Percentiles rank a stretch among this genome's conserved stretches.
These are phyloP conservation scores for Neuroscelio doddi DNA, from an alignment of 2,888 invertebrate genomes.

Conservation along the genomic window DNA sequence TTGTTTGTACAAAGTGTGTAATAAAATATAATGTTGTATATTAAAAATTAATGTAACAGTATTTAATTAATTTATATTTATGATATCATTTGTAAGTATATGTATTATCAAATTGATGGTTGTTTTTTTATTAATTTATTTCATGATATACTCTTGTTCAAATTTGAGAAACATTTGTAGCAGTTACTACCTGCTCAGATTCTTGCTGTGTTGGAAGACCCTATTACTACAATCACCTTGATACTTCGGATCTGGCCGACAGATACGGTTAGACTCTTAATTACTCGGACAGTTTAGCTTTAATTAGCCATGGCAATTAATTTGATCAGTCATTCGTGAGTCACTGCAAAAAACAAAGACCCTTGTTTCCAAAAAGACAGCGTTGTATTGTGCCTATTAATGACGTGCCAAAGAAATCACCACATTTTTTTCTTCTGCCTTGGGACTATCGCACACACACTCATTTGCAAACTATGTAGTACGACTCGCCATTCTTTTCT, in stretches of 20 bases:
- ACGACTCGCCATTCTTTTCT: too few relatives aligned
- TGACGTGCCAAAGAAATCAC: slow-evolving; percentile 43
- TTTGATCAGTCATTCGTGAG: slow-evolving; percentile 56
- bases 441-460: too few relatives aligned
- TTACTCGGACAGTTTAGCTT: slow-evolving; percentile 59
- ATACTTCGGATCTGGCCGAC: slow-evolving; percentile 55
- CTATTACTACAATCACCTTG: slow-evolving; percentile 60
- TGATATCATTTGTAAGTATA: too few relatives aligned
- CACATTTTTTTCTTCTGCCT: slow-evolving; percentile 32
- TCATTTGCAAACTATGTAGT: too few relatives aligned
- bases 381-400: slow-evolving; percentile 43
- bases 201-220: slow-evolving; percentile 50
- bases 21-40: too few relatives aligned
- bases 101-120: too few relatives aligned
- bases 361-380: slow-evolving; percentile 33
- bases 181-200: slow-evolving; percentile 39
- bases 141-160: slow-evolving; percentile 15
- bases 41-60: too few relatives aligned
- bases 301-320: slow-evolving; percentile 65
- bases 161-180: slow-evolving; percentile 34
- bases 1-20: too few relatives aligned
- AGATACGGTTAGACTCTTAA: slow-evolving; percentile 56
- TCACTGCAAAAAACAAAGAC: slow-evolving; percentile 20
- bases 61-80: too few relatives aligned
- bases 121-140: too few relatives aligned